Base-by-base conservation (phyloP, 2,888 invertebrate genomes). In the Cephus pulcher region DNA sequence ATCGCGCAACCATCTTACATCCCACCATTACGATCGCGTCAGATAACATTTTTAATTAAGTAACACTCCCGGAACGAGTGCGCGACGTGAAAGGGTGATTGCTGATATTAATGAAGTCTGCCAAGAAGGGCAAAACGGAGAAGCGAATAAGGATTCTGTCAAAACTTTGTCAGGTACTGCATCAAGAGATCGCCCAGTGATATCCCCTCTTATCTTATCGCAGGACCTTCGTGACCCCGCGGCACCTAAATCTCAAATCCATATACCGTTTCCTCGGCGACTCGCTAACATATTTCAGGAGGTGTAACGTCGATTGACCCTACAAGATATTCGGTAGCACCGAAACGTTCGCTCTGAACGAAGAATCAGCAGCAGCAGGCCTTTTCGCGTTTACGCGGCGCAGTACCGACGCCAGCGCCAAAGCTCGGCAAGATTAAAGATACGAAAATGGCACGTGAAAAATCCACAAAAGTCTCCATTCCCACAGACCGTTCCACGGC, bases 21-120 rank as follows among this genome's bases (percentile, higher is more conserved):
- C 79, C 77, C 40, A 77, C 76, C 79, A 79, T 82, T 77, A 81
- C 80, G 82, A 86, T 86, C 80, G 81, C 82, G 84, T 82, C 82
- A 80, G 86, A 85, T 86, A 86, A 87, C 82, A 85, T 86, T 88
- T 88, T 88, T 89, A 89, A 89, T 89, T 88, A 89, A 88, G 84
- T 82, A 78, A 83, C 82, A 81, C 82, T 76, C 80, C 80, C 71
- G 71, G n/a, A 80, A 81, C 78, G 81, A 80, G 78, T 80, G 80
- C 80, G 81, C 77, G 73, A 73, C 77, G 80, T 74, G 80, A 74
- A 75, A 69, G 73, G 79, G 75, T 81, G 81, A 80, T 81, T 79
- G 81, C 81, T 81, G 80, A 81, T 80, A 81, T 80, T 81, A 81
- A 81, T 81, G 80, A 80, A 77, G 74, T 74, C 69, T 76, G 74